Percentiles rank a stretch among this genome's conserved stretches.
Evolutionary conservation across 1,140 invertebrate species (phyloP).

Genomic region (Venturia canescens): DNA sequence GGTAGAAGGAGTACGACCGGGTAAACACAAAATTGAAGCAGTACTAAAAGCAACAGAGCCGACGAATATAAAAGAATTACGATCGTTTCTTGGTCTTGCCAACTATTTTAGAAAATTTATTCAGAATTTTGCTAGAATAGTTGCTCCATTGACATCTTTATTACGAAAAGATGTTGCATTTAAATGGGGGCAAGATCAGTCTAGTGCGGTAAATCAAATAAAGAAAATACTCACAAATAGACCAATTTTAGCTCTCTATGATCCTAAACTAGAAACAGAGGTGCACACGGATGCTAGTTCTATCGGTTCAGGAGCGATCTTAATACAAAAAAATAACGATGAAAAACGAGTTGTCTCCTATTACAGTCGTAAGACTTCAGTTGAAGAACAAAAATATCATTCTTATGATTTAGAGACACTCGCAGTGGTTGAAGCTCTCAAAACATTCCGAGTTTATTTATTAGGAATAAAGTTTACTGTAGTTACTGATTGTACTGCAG

Average conservation of each 20-base stretch:
- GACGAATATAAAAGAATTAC: constrained; percentile 53
- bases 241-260: constrained; percentile 68
- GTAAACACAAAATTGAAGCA: constrained; percentile 53
- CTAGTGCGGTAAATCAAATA: background rate
- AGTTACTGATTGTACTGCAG: constrained; percentile 67
- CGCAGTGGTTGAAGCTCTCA: constrained; percentile 62
- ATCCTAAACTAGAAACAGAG: constrained; percentile 56
- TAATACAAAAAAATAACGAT: constrained; percentile 52
- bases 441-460: constrained; percentile 51
- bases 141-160: constrained; percentile 59
- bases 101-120: constrained; percentile 68
- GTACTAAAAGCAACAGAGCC: constrained; percentile 41
- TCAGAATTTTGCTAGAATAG: constrained; percentile 55
- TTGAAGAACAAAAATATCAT: constrained; percentile 63
- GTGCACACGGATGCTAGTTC: constrained; percentile 59
- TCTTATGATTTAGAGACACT: constrained; percentile 66
- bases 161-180: constrained; percentile 53
- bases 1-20: constrained; percentile 56
- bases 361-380: constrained; percentile 59
- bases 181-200: no score
- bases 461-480: constrained; percentile 65
- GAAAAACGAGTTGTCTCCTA: constrained; percentile 39
- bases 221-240: constrained; percentile 34
- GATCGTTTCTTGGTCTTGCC: constrained; percentile 63
- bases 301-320: constrained; percentile 56